Base-by-base conservation (phyloP, 2,113 vertebrate genomes). In the Scomber scombrus region DNA sequence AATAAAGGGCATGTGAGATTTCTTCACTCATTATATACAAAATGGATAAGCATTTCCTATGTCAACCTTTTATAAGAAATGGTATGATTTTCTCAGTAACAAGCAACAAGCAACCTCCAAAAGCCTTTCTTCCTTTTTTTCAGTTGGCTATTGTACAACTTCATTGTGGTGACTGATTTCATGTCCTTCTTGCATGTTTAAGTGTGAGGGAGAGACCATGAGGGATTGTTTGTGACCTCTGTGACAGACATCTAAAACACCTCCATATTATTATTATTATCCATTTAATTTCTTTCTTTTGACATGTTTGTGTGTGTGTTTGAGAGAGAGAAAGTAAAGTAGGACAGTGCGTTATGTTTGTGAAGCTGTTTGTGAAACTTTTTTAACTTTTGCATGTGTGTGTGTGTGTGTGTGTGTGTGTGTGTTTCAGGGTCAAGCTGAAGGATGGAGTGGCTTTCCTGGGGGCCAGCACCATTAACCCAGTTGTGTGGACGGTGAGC, bases 391-490 rank as follows among this genome's bases (percentile, higher is more conserved):
- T 65, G 47, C 31, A 23, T 43, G 15, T 10, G n/a, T n/a, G n/a
- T 31, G 19, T 6, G 55, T 63, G n/a, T 21, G 3, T 52, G 18
- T 54, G 3, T 16, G 14, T 63, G 11, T 63, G 29, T 71, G 9
- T 90, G 47, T 84, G 56, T 86, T 21, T 47, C 85, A 99, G 98
- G 94, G 97, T 96, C 7, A 97, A 96, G 89, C 93, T 98, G 93
- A 96, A 97, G 91, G 96, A 95, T n/a, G 98, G 97, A 0, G 94
- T 98, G 90, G 96, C 84, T 0, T 90, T 98, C 70, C 65, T 96
- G 2, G 94, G 95, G 1, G 94, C 97, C 0, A 88, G 96, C 84
- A 93, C 96, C 92, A 98, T 94, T 91, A 97, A 95, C 90, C 96
- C 98, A 0, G 86, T 94, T 5, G 4, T 88, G 26, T 99, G 98